These are phyloP conservation scores for Drosophila pullipes DNA, from an alignment of 2,888 invertebrate genomes.

Conservation along the genomic window DNA sequence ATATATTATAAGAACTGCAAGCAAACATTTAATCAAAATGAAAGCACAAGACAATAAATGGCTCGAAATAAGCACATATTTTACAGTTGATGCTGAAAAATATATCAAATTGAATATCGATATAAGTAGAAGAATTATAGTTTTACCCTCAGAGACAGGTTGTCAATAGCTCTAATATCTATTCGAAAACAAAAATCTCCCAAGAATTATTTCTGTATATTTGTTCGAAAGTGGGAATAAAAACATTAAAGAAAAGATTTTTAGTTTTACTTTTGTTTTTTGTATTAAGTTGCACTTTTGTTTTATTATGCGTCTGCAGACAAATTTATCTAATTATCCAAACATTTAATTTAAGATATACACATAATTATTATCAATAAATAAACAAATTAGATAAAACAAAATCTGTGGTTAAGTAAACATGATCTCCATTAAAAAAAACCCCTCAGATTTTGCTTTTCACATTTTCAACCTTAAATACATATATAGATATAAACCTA, in stretches of 20 bases:
- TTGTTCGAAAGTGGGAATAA: background rate
- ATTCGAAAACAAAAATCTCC: background rate
- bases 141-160: background rate
- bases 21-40: background rate
- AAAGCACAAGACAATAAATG: background rate
- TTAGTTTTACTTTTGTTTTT: background rate
- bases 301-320: background rate
- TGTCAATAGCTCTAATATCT: background rate
- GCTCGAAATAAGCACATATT: background rate
- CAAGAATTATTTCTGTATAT: background rate
- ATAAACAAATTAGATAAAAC: background rate
- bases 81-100: background rate
- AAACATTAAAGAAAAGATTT: background rate
- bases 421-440: background rate
- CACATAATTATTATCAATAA: background rate
- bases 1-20: background rate
- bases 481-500: background rate
- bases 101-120: background rate
- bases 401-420: background rate
- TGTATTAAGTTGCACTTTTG: background rate
- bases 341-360: background rate
- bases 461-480: background rate
- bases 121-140: background rate
- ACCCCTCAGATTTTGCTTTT: too few species aligned
- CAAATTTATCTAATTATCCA: constrained; percentile 17